Evolutionary conservation across 2,113 vertebrate genomes (phyloP), one percentile per base, ranked within the genome.

Genomic region (Thunnus thynnus): DNA sequence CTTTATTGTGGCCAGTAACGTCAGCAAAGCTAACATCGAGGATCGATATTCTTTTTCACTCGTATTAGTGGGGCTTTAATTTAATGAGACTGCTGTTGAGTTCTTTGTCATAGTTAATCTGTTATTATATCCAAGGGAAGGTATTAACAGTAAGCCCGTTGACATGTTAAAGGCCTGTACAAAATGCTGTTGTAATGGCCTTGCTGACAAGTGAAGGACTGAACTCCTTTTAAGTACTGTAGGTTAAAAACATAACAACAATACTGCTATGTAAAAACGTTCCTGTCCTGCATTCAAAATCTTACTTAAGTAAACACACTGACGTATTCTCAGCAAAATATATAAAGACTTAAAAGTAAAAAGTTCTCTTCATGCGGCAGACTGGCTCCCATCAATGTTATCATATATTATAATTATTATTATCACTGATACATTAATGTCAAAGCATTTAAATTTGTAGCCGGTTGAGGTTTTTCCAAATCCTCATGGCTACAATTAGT

Each of bases 11-110:
- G n/a, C 44, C 9, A 20, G 56, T 32, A 30, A 30, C 27, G 27
- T 30, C 27, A 32, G 48, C 77, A 62, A 70, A 62, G 74, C 66
- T 65, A 72, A 61, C 14, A 8, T 47, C 20, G 13, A 41, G 36
- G 36, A 41, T 41, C 6, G 36, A 41, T 41, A 41, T 41, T 41
- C 51, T n/a, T 10, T 30, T 9, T 30, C 1, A 1, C 13, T 4
- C 41, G 3, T 10, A n/a, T 17, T 13, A 41, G 1, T 41, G 17
- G 7, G n/a, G 3, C 11, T 61, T 46, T 48, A 30, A 27, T 27
- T 12, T 7, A 20, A 41, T 11, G 9, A 50, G 5, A 20, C 13
- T 41, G 8, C 10, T 20, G 61, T 9, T 5, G 16, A 30, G 32
- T 22, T 11, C 7, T 44, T 30, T 13, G 2, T 18, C 17, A 0